Evolutionary conservation across 2,113 vertebrate species (phyloP).

Genomic region (Theristicus caerulescens): DNA sequence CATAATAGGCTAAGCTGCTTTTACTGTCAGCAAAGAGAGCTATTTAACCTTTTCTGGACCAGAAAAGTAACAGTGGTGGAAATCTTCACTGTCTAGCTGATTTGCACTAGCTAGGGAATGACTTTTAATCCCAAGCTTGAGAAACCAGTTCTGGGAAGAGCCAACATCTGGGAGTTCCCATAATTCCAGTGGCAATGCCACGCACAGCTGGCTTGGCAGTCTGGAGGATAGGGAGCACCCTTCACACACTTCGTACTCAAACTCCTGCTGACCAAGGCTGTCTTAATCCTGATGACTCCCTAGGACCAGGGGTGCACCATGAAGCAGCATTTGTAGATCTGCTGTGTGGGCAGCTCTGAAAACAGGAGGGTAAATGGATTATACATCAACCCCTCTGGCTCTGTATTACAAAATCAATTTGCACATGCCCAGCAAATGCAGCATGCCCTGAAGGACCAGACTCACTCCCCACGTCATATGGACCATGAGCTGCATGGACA

Average conservation of each 20-base stretch:
- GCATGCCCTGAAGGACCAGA: neutral
- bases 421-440: neutral
- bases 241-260: neutral
- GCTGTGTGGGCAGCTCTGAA: neutral
- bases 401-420: neutral
- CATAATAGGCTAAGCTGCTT: neutral
- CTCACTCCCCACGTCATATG: too few species aligned
- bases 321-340: neutral
- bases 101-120: neutral
- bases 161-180: neutral
- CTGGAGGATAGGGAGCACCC: neutral
- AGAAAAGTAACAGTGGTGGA: neutral
- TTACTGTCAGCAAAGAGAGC: neutral
- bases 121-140: neutral
- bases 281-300: neutral
- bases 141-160: neutral
- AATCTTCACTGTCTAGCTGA: neutral
- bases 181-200: neutral
- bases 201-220: neutral
- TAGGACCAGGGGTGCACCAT: fast-evolving
- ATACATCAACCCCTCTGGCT: neutral
- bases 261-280: neutral
- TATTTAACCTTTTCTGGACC: neutral
- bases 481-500: neutral
- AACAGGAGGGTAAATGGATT: neutral